These are phyloP conservation scores for Dissostichus mawsoni DNA, from an alignment of 2,113 vertebrate species.

Conservation along the genomic window DNA sequence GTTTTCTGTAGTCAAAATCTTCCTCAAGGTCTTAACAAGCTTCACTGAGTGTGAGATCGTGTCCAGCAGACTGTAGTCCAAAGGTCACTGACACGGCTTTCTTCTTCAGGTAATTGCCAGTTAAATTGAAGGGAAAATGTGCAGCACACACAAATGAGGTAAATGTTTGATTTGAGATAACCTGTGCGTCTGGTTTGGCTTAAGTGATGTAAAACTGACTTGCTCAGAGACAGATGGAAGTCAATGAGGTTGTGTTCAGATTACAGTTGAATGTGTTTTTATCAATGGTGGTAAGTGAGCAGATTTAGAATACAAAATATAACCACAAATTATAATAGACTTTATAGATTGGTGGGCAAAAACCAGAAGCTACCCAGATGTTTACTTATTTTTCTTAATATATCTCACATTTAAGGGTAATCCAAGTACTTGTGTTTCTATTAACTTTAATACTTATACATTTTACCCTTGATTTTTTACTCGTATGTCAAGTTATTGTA, in stretches of 20 bases:
- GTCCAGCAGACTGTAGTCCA: conserved; percentile 2
- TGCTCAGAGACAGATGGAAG: not conserved
- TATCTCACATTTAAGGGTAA: not conserved
- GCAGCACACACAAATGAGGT: conserved; percentile 46
- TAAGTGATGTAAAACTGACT: not conserved
- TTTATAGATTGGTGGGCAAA: not conserved
- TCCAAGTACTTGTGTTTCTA: too few relatives aligned
- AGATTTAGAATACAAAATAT: not conserved
- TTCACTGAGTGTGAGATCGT: not conserved
- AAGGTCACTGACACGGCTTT: conserved; percentile 28
- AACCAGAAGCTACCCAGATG: not conserved
- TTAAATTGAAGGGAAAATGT: conserved; percentile 40
- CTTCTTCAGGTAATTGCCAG: conserved; percentile 35
- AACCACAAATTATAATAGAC: not conserved
- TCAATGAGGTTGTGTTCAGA: not conserved
- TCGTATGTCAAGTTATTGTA: too few relatives aligned
- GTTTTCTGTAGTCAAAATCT: not conserved
- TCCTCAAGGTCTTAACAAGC: not conserved
- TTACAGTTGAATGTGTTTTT: not conserved
- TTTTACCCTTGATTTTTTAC: too few relatives aligned
- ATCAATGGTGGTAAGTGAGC: not conserved
- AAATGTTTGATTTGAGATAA: conserved; percentile 51
- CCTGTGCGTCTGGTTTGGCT: not conserved
- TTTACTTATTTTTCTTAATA: too few relatives aligned
- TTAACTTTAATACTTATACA: too few relatives aligned